These are phyloP conservation scores for Athene cunicularia DNA, from an alignment of 2,113 vertebrate species.

Conservation along the genomic window DNA sequence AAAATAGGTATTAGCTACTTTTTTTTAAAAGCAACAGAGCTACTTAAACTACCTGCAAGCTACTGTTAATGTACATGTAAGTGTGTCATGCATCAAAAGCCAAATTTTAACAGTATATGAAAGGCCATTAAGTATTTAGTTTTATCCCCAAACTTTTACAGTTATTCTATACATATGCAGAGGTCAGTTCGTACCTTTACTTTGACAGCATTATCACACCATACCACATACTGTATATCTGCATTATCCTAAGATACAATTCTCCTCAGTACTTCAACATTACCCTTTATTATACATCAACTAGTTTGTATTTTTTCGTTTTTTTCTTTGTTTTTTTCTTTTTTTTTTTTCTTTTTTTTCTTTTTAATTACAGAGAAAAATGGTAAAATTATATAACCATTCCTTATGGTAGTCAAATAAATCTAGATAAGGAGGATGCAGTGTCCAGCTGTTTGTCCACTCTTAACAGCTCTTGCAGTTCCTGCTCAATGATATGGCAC, in stretches of 20 bases:
- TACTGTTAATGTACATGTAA: slow-evolving; percentile 78
- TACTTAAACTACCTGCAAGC: slow-evolving; percentile 70
- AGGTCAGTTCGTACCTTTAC: slow-evolving; percentile 73
- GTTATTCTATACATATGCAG: slow-evolving; percentile 36
- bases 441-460: slow-evolving; percentile 74
- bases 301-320: slow-evolving; percentile 66
- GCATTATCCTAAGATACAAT: slow-evolving; percentile 79
- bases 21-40: slow-evolving; percentile 69
- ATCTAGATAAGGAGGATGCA: slow-evolving; percentile 73
- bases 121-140: slow-evolving; percentile 53
- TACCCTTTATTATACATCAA: slow-evolving; percentile 80
- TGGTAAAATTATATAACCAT: slow-evolving; percentile 68
- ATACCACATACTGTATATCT: slow-evolving; percentile 84
- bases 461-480: slow-evolving; percentile 72
- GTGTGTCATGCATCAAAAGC: slow-evolving; percentile 79
- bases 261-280: slow-evolving; percentile 76
- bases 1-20: slow-evolving; percentile 70
- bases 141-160: slow-evolving; percentile 61
- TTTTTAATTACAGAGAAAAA: slow-evolving; percentile 78
- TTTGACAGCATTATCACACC: slow-evolving; percentile 81
- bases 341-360: slow-evolving; percentile 39
- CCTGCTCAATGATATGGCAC: slow-evolving; percentile 81
- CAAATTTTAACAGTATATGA: slow-evolving; percentile 72
- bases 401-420: slow-evolving; percentile 74
- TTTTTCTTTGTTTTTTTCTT: slow-evolving; percentile 14